Evolutionary conservation across 2,888 invertebrate genomes (phyloP), one percentile per base, ranked within the genome.

Genomic region (Priapulus caudatus): DNA sequence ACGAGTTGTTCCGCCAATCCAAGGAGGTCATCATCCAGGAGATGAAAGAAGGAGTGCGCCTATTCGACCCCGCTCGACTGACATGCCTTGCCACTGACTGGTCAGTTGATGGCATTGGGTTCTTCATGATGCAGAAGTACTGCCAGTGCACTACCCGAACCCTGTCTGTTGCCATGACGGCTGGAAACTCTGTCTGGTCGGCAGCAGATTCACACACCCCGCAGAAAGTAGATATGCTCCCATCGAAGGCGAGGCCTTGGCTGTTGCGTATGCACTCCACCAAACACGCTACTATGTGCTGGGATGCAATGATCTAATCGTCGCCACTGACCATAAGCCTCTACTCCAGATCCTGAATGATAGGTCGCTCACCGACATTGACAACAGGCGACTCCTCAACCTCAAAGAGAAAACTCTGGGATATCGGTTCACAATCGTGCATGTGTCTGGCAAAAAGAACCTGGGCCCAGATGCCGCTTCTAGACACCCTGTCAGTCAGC

Each of bases 71-170:
- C 3, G 16, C 52, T 19, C 50, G 53, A 5, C 46, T 45, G 21
- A 59, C 55, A 19, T 58, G 58, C 51, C 51, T 59, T n/a, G 49
- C 56, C 23, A 54, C 55, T 5, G 58, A 58, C 44, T 54, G 55
- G 58, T 58, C 56, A 18, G 44, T 50, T 43, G 54, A 57, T 20
- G 57, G 61, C 2, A 56, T 60, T 43, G 59, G 60, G 2, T 61
- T 56, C 48, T 55, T 52, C 43, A 16, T 58, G 43, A 51, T 55
- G 52, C 54, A 58, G 50, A 57, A 57, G 33, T 52, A 58, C 47
- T 54, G 59, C 23, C 4, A 45, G 2, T 61, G 59, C 51, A 4
- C 51, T 1, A 22, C 23, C n/a, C n/a, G n/a, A n/a, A n/a, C n/a
- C n/a, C n/a, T n/a, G n/a, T n/a, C n/a, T n/a, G n/a, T n/a, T n/a